phyloP scores from a whole-genome alignment of 2,888 invertebrate genomes.

The Morinoia aosen region DNA sequence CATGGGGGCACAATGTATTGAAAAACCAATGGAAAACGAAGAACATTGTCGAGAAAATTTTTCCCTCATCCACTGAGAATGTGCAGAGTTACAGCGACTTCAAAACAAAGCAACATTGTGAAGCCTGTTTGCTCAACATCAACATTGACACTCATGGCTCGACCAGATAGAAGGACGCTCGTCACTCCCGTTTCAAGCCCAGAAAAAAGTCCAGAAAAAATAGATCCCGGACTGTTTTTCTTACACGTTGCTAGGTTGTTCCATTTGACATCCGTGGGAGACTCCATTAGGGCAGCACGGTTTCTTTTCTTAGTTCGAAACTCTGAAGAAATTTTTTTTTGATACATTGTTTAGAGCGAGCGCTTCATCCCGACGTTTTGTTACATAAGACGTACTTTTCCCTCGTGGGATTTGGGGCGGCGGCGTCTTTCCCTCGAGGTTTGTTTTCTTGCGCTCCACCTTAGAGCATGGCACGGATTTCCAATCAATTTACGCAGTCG shows the following conservation, averaged over 20 bases:
- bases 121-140: neutral
- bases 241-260: neutral
- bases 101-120: neutral
- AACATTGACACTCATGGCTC: neutral
- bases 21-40: neutral
- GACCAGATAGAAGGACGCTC: neutral
- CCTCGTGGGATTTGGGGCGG: neutral
- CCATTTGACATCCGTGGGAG: constrained; percentile 12
- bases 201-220: neutral
- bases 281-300: neutral
- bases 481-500: too few species aligned
- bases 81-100: neutral
- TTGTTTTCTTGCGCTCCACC: neutral
- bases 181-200: neutral
- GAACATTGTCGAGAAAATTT: neutral
- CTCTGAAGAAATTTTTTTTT: neutral
- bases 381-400: neutral
- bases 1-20: neutral
- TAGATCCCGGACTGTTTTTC: neutral
- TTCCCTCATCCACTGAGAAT: neutral
- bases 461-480: neutral
- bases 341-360: neutral
- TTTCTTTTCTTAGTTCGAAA: neutral
- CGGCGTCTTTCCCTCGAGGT: neutral
- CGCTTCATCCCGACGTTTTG: neutral